Conservation (phyloP, 2,797 vertebrate species). For the Takifugu rubripes region DNA sequence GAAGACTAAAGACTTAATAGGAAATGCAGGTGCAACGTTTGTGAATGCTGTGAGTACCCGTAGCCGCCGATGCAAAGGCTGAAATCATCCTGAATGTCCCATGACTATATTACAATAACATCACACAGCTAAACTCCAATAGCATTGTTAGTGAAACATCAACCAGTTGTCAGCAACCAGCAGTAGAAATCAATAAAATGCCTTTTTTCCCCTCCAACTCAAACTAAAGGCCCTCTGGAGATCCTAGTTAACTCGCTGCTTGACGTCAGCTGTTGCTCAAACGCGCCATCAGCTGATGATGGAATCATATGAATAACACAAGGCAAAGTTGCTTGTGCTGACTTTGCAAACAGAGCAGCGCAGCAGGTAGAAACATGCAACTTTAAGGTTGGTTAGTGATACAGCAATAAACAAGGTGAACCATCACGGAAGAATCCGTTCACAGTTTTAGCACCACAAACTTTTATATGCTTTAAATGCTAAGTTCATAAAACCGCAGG, state of each 20-base stretch:
- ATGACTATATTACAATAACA: too few relatives aligned
- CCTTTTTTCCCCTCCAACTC: too few relatives aligned
- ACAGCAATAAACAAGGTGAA: not conserved
- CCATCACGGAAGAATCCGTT: not conserved
- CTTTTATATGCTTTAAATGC: not conserved
- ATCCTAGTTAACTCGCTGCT: not conserved
- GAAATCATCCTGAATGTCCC: too few relatives aligned
- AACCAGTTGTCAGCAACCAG: too few relatives aligned
- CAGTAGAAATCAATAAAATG: too few relatives aligned
- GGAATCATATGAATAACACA: not conserved
- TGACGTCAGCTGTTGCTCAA: not conserved
- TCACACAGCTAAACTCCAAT: too few relatives aligned
- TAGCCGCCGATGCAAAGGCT: not conserved
- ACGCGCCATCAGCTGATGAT: not conserved
- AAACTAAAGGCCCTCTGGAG: not conserved
- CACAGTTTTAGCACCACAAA: not conserved
- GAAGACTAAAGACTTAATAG: conserved; percentile 71
- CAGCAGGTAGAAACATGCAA: not conserved
- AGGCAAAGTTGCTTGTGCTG: not conserved
- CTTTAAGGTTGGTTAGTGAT: not conserved
- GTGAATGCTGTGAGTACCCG: conserved; percentile 74
- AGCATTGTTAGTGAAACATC: too few relatives aligned
- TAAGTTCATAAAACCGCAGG: not conserved
- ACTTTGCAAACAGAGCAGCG: not conserved
- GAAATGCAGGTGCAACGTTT: conserved; percentile 75